phyloP scores from a whole-genome alignment of 2,888 invertebrate genomes.

The Agrypnus murinus region DNA sequence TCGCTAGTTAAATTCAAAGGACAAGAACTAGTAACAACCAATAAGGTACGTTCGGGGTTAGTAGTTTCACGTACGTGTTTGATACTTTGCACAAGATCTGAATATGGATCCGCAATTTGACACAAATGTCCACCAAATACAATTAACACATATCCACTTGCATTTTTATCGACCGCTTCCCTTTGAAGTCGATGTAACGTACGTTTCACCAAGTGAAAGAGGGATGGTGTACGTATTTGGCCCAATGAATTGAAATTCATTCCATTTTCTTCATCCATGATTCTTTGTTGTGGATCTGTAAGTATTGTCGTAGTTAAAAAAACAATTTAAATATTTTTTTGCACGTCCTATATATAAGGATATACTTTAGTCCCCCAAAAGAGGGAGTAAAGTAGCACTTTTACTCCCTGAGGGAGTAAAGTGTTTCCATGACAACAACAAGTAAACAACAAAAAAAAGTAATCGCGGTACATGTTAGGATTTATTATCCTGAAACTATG shows the following conservation, averaged over 20 bases:
- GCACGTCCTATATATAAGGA: too few relatives aligned
- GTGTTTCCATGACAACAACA: too few relatives aligned
- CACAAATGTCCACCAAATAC: constrained; percentile 34
- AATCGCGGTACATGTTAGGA: too few relatives aligned
- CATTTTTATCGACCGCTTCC: not conserved
- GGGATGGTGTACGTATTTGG: constrained; percentile 11
- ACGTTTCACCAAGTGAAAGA: constrained; percentile 31
- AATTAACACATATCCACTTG: constrained; percentile 30
- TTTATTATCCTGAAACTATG: too few relatives aligned
- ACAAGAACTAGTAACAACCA: constrained; percentile 39
- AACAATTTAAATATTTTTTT: too few relatives aligned
- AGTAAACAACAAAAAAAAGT: too few relatives aligned
- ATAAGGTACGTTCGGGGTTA: constrained; percentile 22
- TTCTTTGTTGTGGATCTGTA: constrained; percentile 32
- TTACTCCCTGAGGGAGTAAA: too few relatives aligned
- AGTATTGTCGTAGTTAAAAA: too few relatives aligned
- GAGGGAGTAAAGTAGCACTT: too few relatives aligned
- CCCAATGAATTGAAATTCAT: constrained; percentile 26
- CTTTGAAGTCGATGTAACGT: constrained; percentile 6
- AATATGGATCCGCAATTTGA: constrained; percentile 16
- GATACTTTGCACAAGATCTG: constrained; percentile 38
- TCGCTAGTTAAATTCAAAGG: not conserved
- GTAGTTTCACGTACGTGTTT: constrained; percentile 36
- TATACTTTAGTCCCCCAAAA: too few relatives aligned
- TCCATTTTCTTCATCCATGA: constrained; percentile 37